These are phyloP conservation scores for Tympanoctomys barrerae DNA, from an alignment of 2,797 vertebrate genomes.

Conservation along the genomic window DNA sequence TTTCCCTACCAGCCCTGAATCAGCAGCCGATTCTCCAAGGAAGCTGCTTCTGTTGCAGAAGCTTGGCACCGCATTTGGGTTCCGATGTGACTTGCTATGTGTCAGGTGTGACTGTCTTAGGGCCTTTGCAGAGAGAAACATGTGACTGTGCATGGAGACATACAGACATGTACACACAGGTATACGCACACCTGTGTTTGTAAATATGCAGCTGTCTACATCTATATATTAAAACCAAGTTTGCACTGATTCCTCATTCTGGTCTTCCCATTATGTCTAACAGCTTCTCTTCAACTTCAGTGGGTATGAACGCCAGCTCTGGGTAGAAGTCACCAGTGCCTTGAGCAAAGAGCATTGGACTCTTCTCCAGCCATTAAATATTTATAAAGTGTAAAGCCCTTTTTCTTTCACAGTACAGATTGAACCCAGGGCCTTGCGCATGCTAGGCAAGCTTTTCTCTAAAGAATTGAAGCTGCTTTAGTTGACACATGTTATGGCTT, in stretches of 20 bases:
- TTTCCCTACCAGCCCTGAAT: neutral
- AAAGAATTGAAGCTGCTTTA: too few relatives aligned
- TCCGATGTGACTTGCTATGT: neutral
- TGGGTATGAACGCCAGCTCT: neutral
- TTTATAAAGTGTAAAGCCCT: neutral
- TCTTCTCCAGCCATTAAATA: neutral
- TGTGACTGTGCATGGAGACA: neutral
- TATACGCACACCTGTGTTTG: fast-evolving
- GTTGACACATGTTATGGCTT: neutral
- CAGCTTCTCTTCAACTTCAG: neutral
- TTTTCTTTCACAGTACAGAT: neutral
- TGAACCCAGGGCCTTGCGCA: neutral
- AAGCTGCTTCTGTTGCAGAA: neutral
- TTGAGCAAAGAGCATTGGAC: neutral
- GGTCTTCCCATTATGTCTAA: neutral
- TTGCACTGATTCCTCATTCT: neutral
- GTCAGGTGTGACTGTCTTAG: neutral
- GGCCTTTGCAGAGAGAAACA: neutral
- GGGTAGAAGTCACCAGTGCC: neutral
- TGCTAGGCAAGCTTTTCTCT: neutral
- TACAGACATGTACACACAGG: neutral
- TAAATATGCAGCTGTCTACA: neutral
- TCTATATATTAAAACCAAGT: neutral
- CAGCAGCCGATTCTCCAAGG: neutral
- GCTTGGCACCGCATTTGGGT: neutral